A percentile compares a stretch with the other conserved stretches of the same genome.
These are phyloP conservation scores for Rotaria sp. DNA, from an alignment of 2,888 invertebrate genomes.

Conservation along the genomic window DNA sequence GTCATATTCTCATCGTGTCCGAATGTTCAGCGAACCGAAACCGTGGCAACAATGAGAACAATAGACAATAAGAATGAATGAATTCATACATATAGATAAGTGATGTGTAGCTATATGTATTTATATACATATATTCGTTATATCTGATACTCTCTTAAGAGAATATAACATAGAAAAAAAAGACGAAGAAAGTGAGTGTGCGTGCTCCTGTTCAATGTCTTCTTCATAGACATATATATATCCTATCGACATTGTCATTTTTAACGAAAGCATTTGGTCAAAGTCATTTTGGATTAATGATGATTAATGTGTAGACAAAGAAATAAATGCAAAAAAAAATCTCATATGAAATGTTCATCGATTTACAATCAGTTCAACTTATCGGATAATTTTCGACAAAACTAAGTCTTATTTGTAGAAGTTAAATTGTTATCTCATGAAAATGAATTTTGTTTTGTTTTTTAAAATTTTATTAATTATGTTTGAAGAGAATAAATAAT, in stretches of 20 bases:
- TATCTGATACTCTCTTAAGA: neutral
- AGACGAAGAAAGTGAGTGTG: neutral
- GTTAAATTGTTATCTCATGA: neutral
- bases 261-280: conserved; percentile 12
- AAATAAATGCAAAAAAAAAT: neutral
- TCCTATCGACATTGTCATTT: conserved; percentile 7
- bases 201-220: neutral
- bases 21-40: neutral
- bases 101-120: neutral
- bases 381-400: neutral
- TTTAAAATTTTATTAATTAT: neutral
- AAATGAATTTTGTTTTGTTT: neutral
- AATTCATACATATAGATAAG: neutral
- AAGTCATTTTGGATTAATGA: neutral
- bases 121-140: neutral
- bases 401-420: neutral
- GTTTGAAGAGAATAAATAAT: neutral
- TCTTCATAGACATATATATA: neutral
- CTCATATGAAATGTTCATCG: neutral
- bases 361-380: neutral
- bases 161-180: neutral
- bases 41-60: conserved; percentile 1
- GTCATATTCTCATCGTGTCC: conserved; percentile 5
- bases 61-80: neutral
- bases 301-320: neutral